phyloP scores from a whole-genome alignment of 2,113 vertebrate species.

The Pheucticus melanocephalus region DNA sequence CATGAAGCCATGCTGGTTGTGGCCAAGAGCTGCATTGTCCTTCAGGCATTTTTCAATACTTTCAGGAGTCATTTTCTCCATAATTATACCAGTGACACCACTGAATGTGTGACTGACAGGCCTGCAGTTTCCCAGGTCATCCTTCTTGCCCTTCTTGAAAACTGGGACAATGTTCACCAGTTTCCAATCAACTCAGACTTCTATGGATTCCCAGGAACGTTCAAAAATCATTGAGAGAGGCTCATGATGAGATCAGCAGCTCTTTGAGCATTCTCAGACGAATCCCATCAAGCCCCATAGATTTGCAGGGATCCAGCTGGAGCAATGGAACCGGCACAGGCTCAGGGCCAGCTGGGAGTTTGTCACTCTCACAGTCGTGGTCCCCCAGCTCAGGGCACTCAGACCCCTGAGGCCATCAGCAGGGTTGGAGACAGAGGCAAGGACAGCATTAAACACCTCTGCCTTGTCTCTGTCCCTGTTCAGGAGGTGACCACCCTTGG shows the following conservation, averaged over 20 bases:
- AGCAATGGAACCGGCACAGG: neutral
- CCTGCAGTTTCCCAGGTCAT: neutral
- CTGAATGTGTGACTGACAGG: neutral
- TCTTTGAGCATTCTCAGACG: neutral
- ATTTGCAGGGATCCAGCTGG: neutral
- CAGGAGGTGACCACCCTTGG: neutral
- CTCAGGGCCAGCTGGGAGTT: neutral
- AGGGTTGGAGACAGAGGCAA: neutral
- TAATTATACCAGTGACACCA: neutral
- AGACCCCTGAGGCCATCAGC: no score
- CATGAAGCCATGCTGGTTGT: rapidly evolving
- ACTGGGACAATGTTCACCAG: no score
- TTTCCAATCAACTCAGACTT: neutral
- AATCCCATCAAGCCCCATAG: neutral
- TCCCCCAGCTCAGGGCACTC: neutral
- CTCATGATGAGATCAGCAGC: neutral
- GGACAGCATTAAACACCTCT: neutral
- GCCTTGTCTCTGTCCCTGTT: neutral
- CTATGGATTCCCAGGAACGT: no score
- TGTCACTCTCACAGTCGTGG: neutral
- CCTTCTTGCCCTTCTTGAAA: neutral
- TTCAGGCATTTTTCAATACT: neutral
- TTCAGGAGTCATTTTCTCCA: neutral
- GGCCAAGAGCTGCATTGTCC: neutral
- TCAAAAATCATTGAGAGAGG: neutral